Conservation (phyloP, 2,888 invertebrate species). For the Parelbella ahira region DNA sequence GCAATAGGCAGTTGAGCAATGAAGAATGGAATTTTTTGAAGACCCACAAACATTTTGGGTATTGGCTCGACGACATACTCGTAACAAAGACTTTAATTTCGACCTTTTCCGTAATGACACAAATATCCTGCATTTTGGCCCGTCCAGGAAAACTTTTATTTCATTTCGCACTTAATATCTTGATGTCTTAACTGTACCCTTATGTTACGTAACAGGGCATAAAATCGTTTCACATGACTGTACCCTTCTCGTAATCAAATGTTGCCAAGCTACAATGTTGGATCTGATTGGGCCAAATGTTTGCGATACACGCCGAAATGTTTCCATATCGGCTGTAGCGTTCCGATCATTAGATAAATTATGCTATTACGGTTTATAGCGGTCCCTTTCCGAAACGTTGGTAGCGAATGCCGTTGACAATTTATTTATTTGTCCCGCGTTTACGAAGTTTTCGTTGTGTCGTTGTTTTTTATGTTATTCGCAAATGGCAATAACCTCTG, state of each 20-base stretch:
- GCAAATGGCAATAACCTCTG: slow-evolving; percentile 2
- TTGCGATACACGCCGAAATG: background rate
- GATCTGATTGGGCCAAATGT: background rate
- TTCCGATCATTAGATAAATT: slow-evolving; percentile 16
- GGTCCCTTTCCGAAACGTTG: slow-evolving; percentile 3
- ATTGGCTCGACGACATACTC: too few relatives aligned
- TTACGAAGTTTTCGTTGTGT: slow-evolving; percentile 11
- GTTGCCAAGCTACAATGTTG: too few relatives aligned
- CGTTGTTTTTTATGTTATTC: slow-evolving; percentile 15
- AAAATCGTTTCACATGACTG: too few relatives aligned
- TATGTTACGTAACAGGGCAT: too few relatives aligned
- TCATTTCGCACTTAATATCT: too few relatives aligned
- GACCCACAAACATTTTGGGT: background rate
- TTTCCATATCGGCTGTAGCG: slow-evolving; percentile 1
- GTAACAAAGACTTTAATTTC: too few relatives aligned
- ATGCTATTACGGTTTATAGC: slow-evolving; percentile 12
- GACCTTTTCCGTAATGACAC: too few relatives aligned
- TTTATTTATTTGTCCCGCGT: slow-evolving; percentile 15
- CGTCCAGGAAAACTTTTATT: too few relatives aligned
- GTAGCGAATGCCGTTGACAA: slow-evolving; percentile 16
- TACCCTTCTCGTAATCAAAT: too few relatives aligned
- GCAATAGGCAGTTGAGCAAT: background rate
- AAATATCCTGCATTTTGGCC: too few relatives aligned
- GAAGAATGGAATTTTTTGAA: slow-evolving; percentile 2
- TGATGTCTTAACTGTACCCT: too few relatives aligned